A percentile compares a stretch with the other conserved stretches of the same genome.
Conservation (phyloP, 2,113 vertebrate genomes). For the Prunella fulvescens region DNA sequence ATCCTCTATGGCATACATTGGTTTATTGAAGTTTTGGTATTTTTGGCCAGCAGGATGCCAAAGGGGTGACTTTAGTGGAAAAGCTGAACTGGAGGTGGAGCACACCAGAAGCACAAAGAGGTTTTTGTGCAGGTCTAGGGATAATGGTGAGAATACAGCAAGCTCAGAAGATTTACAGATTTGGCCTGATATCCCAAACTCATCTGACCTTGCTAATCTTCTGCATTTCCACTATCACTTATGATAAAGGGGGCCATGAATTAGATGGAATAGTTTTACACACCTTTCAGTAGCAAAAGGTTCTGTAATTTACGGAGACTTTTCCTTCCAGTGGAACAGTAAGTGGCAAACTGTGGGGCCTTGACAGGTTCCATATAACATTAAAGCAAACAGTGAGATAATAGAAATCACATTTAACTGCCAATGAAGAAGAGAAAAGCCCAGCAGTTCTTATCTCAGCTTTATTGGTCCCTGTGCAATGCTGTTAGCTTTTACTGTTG, state of each 20-base stretch:
- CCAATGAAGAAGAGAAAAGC: slow-evolving; percentile 48
- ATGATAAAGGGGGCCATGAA: slow-evolving; percentile 45
- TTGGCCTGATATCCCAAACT: slow-evolving; percentile 34
- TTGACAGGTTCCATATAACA: slow-evolving; percentile 62
- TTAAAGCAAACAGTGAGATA: slow-evolving; percentile 61
- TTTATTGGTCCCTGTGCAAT: slow-evolving; percentile 7
- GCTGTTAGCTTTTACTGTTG: slow-evolving; percentile 31
- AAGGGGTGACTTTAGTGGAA: background rate
- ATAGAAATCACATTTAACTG: slow-evolving; percentile 62
- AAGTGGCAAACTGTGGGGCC: background rate
- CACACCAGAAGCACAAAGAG: rapidly evolving
- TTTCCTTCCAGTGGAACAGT: background rate
- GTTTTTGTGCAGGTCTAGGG: background rate
- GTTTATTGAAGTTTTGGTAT: background rate
- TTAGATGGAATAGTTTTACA: slow-evolving; percentile 49
- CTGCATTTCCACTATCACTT: slow-evolving; percentile 37
- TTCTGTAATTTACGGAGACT: background rate
- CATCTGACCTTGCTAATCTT: slow-evolving; percentile 59
- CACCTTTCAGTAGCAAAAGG: slow-evolving; percentile 36
- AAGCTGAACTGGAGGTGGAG: background rate
- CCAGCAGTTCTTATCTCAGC: slow-evolving; percentile 39
- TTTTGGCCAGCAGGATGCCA: background rate
- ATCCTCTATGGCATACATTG: background rate
- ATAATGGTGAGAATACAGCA: background rate
- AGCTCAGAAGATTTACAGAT: slow-evolving; percentile 26